phyloP scores from a whole-genome alignment of 2,888 invertebrate species.

The Cheiracanthium punctorium region DNA sequence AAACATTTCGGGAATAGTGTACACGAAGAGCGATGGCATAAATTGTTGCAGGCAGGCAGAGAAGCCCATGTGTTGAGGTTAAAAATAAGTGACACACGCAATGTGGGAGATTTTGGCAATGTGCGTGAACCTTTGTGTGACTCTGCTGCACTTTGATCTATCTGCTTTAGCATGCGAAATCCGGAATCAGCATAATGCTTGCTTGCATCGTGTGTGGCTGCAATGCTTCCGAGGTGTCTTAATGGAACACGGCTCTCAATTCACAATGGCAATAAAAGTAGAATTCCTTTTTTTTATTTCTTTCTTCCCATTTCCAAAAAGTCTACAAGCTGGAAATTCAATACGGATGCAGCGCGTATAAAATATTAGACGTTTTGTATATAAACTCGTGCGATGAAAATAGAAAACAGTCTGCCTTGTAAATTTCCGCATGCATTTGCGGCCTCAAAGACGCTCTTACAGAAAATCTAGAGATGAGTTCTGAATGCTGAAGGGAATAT shows the following conservation, averaged over 20 bases:
- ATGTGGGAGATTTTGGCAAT: slow-evolving; percentile 11
- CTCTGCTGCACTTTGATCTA: slow-evolving; percentile 6
- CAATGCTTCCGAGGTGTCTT: too few species aligned
- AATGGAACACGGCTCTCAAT: too few species aligned
- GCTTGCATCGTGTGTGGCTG: neutral
- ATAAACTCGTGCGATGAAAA: neutral
- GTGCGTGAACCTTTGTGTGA: slow-evolving; percentile 19
- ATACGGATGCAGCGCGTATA: neutral
- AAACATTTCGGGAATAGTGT: slow-evolving; percentile 1
- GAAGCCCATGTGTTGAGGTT: slow-evolving; percentile 49
- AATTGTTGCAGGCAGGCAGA: slow-evolving; percentile 49
- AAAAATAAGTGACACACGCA: slow-evolving; percentile 47
- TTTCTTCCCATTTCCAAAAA: too few species aligned
- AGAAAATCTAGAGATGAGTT: too few species aligned
- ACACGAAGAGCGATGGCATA: slow-evolving; percentile 15
- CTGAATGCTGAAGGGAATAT: too few species aligned
- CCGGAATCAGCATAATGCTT: neutral
- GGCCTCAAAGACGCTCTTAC: too few species aligned
- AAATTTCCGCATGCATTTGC: too few species aligned
- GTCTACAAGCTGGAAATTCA: neutral
- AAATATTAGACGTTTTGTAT: neutral
- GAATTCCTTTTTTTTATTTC: neutral
- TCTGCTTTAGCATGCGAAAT: slow-evolving; percentile 9
- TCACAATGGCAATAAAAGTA: too few species aligned
- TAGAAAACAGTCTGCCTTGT: neutral